Evolutionary conservation across 2,113 vertebrate genomes (phyloP), one percentile per base, ranked within the genome.

Genomic region (Zosterops japonicus): DNA sequence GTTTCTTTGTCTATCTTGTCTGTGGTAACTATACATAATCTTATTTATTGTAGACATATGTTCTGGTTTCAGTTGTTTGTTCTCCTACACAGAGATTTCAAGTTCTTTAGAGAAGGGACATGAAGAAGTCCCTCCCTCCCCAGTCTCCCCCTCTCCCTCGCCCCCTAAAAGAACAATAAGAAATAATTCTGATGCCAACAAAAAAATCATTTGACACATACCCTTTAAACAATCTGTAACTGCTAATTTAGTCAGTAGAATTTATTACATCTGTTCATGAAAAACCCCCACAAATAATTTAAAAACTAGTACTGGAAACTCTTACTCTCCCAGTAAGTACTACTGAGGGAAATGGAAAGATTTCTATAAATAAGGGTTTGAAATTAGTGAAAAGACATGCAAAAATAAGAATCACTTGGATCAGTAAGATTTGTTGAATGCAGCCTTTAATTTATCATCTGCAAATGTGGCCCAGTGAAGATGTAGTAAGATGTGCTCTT

Each of bases 361-460:
- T 80, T 80, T 75, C 33, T 85, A 64, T 60, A 68, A 91, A 52
- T 36, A 75, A 71, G n/a, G 8, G 18, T 39, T 80, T 68, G 61
- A 85, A 95, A 93, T 69, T 24, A 44, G 20, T 36, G 49, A 93
- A 67, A 83, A 79, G 84, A 64, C 35, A 65, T 21, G 25, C 31
- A 88, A 83, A 90, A 92, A 46, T 42, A 88, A 67, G 16, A 83
- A 77, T 81, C 92, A 81, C 29, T 90, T 69, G 9, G 18, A 92
- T 88, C 35, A 83, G 46, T 92, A 80, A 83, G 71, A 80, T 90
- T 83, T 93, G 11, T 27, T 96, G 79, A 86, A 94, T n/a, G 53
- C 47, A 93, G 42, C 20, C 89, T 87, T 92, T 59, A 63, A 78
- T 92, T 88, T 90, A 14, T 75, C 83, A 90, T 92, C 72, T 87